Base-by-base conservation (phyloP, 1,140 invertebrate genomes). In the Drosophila trapezifrons region DNA sequence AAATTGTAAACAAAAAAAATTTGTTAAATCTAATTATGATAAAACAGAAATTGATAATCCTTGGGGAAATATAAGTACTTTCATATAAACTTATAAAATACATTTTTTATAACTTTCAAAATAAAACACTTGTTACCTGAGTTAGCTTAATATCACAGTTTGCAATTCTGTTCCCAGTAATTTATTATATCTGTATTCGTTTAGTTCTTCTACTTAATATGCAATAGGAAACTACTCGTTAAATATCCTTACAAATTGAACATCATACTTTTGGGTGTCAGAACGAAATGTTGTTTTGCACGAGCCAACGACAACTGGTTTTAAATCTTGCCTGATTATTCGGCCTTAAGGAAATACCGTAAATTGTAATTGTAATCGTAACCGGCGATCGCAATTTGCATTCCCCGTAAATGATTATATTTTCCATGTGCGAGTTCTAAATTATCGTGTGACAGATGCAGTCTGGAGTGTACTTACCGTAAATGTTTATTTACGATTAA, bases 401-500 rank as follows among this genome's bases (percentile, higher is more conserved):
- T 71, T 25, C 27, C 35, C 3, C 18, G 17, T 71, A 49, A 72
- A 37, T 71, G 57, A 71, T 72, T 40, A 42, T 29, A 58, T 58
- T 71, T 57, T 32, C 43, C 32, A 49, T 49, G 43, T 47, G 35
- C 43, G 22, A 18, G 5, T 27, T 12, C 29, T 38, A 37, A 71
- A 56, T 71, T 70, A 70, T 40, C 18, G 43, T 35, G 10, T 46
- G 67, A 49, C 71, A 76, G 46, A 47, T 73, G 27, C 52, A 35
- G 43, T 46, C 49, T 55, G 20, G 47, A 45, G 6, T 59, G 60
- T 66, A 76, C 25, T 71, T 71, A 22, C 35, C 27, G 22, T 69
- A 79, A 67, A 58, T 76, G 43, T 27, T 42, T 75, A 55, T 80
- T 70, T 70, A 46, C 47, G 47, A 79, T 58, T 66, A 66, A 47